Percentiles rank a stretch among this genome's conserved stretches.
Conservation (phyloP, 2,797 vertebrate species). For the Chromis chromis region DNA sequence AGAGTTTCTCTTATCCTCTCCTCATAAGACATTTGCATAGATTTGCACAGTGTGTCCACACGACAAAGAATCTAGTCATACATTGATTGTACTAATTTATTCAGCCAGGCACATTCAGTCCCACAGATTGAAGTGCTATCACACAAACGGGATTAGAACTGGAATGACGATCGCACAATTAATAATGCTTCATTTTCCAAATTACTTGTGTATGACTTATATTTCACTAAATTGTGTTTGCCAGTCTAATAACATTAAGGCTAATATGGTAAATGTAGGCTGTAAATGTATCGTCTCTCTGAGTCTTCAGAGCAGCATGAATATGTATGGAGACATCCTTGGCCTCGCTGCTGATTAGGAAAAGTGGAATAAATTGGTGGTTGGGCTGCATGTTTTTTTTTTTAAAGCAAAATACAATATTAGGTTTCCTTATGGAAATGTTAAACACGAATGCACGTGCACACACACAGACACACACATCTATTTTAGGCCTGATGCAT, state of each 20-base stretch:
- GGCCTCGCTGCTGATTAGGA: constrained; percentile 77
- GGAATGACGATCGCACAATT: constrained; percentile 68
- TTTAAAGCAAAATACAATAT: constrained; percentile 57
- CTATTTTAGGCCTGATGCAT: constrained; percentile 16
- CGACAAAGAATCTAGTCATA: constrained; percentile 74
- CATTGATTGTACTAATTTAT: constrained; percentile 82
- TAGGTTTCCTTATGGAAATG: constrained; percentile 52
- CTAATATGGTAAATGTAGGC: constrained; percentile 77
- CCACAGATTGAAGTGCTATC: constrained; percentile 75
- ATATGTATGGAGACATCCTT: constrained; percentile 79
- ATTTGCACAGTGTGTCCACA: constrained; percentile 77
- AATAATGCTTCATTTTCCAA: constrained; percentile 78
- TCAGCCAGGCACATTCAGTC: constrained; percentile 74
- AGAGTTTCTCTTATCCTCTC: constrained; percentile 76
- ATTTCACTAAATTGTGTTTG: constrained; percentile 78
- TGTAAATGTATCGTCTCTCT: constrained; percentile 69
- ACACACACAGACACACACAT: not conserved
- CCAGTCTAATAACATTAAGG: constrained; percentile 78
- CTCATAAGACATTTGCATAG: constrained; percentile 75
- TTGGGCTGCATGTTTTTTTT: constrained; percentile 46
- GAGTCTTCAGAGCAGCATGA: constrained; percentile 71
- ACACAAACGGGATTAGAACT: constrained; percentile 75
- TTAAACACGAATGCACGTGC: not conserved
- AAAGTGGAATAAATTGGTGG: constrained; percentile 79
- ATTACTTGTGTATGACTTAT: constrained; percentile 78